Conservation (phyloP, 2,113 vertebrate genomes). For the Nestor notabilis region DNA sequence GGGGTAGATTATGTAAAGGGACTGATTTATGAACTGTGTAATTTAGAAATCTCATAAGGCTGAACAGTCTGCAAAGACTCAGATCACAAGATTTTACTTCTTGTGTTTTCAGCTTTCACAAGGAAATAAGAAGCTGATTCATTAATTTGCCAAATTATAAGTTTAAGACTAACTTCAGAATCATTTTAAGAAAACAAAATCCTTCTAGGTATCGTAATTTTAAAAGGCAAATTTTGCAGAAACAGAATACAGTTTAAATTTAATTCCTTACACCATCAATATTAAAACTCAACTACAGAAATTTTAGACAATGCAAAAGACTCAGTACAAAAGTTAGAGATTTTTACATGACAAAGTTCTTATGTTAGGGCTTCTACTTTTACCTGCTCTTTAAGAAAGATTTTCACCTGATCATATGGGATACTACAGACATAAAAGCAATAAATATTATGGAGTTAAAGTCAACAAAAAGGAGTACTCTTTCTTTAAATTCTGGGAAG, state of each 20-base stretch:
- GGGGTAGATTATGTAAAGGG: not conserved
- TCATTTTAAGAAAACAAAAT: not conserved
- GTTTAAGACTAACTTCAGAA: not conserved
- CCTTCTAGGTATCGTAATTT: not conserved
- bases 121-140: not conserved
- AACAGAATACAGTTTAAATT: not conserved
- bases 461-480: not conserved
- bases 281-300: not conserved
- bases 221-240: not conserved
- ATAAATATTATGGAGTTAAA: not conserved
- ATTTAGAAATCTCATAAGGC: not conserved
- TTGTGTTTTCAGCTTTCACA: not conserved
- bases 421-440: not conserved
- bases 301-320: not conserved
- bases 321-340: not conserved
- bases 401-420: not conserved
- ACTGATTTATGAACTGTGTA: not conserved
- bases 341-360: not conserved
- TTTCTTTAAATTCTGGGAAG: not conserved
- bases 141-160: not conserved
- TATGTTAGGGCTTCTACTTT: not conserved
- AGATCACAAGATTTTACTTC: not conserved
- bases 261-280: not conserved
- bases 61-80: not conserved
- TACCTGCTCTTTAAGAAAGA: not conserved